A percentile compares a stretch with the other conserved stretches of the same genome.
phyloP scores from a whole-genome alignment of 2,888 invertebrate genomes.

The Laspeyria flexula region DNA sequence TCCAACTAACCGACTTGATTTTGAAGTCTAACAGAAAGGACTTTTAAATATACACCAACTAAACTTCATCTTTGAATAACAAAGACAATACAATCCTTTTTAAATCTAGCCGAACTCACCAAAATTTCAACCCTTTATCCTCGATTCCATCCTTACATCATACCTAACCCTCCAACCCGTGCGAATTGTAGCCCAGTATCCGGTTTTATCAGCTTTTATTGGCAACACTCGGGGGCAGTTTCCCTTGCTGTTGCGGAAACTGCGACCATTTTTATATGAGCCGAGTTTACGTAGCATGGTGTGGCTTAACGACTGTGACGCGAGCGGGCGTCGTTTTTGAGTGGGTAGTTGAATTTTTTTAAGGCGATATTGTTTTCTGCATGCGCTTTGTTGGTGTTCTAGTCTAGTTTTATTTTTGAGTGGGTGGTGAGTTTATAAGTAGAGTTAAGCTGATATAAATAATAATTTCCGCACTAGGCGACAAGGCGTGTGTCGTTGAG shows the following conservation, averaged over 20 bases:
- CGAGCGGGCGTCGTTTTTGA: conserved; percentile 3
- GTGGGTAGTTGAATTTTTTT: conserved; percentile 1
- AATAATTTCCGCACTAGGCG: too few relatives aligned
- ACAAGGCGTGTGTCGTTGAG: too few relatives aligned
- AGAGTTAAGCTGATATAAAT: too few relatives aligned
- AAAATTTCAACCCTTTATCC: too few relatives aligned
- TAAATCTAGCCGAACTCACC: background rate
- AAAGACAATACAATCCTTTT: too few relatives aligned
- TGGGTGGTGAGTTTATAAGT: too few relatives aligned
- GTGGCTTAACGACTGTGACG: conserved; percentile 30
- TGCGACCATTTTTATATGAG: conserved; percentile 44
- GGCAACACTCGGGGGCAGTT: conserved; percentile 41
- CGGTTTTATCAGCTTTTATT: conserved; percentile 52
- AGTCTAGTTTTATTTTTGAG: background rate
- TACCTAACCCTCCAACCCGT: conserved; percentile 26
- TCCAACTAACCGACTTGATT: too few relatives aligned
- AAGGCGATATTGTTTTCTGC: conserved; percentile 2
- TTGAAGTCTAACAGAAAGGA: too few relatives aligned
- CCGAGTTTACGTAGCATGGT: conserved; percentile 27
- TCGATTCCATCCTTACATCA: too few relatives aligned
- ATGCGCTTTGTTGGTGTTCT: background rate
- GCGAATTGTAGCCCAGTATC: conserved; percentile 42
- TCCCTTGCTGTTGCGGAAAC: conserved; percentile 43
- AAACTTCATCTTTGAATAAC: too few relatives aligned
- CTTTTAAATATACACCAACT: too few relatives aligned